phyloP scores from a whole-genome alignment of 2,113 vertebrate species.

The Xiphorhynchus elegans region DNA sequence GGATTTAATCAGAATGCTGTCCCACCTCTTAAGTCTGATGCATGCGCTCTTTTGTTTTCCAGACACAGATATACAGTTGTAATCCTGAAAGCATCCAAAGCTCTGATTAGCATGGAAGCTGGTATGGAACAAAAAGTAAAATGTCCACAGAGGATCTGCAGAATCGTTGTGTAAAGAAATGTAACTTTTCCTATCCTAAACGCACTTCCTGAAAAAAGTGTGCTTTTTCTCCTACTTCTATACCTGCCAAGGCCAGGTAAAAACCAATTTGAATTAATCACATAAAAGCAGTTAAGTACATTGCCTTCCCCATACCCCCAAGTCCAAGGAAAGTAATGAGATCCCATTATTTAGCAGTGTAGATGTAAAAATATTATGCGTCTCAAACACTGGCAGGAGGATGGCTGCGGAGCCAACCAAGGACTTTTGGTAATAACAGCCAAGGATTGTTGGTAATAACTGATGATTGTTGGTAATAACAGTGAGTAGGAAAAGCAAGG shows the following conservation, averaged over 20 bases:
- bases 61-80: neutral
- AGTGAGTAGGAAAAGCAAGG: neutral
- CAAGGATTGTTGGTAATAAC: neutral
- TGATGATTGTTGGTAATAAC: neutral
- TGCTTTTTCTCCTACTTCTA: neutral
- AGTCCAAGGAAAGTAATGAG: neutral
- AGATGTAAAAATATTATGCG: neutral
- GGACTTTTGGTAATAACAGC: neutral
- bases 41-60: neutral
- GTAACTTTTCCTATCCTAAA: neutral
- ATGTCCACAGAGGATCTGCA: neutral
- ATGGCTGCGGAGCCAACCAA: neutral
- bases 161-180: neutral
- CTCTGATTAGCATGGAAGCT: neutral
- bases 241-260: neutral
- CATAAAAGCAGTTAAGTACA: neutral
- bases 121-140: neutral
- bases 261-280: neutral
- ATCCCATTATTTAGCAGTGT: neutral
- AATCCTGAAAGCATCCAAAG: neutral
- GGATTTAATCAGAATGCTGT: neutral
- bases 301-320: neutral
- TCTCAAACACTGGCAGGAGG: fast-evolving
- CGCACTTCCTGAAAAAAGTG: neutral
- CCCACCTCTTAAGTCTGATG: neutral